Evolutionary conservation across 2,888 invertebrate species (phyloP), one percentile per base, ranked within the genome.

Genomic region (Apodemia zela): DNA sequence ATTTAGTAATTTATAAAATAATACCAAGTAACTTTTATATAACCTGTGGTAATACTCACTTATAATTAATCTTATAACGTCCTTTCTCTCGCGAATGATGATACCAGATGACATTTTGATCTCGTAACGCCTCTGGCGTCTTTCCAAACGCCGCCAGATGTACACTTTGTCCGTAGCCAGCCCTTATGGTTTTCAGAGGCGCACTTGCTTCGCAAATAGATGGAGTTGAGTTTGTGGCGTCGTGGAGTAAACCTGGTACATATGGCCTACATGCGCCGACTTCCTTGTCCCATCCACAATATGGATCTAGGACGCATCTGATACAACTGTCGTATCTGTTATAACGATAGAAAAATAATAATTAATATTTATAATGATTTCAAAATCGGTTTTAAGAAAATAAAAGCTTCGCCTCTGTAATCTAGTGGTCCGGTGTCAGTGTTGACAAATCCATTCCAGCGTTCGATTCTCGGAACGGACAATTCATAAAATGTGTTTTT

Each of bases 211-310:
- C 93, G 70, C 93, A 93, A 66, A 93, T 87, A 3, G 93, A 92
- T 4, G 93, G 92, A 0, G 93, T 93, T 8, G 93, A 92, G 75
- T 93, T 93, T 18, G 93, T 93, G 1, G 94, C 93, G 71, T 94
- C 94, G 76, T 94, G 94, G 18, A 94, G 85, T 10, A 94, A 78
- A 1, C 88, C 92, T 8, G 93, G 92, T n/a, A 87, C 84, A 77
- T 93, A 93, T 0, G 93, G 92, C 61, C 93, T 91, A 76, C 94
- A 94, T 13, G 89, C 85, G 0, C 90, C 92, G 0, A 91, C 87
- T 73, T 94, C 93, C 72, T 93, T 93, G 75, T 94, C 94, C 95
- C 95, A 95, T n/a, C 94, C 94, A 73, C 95, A 95, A 75, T 94
- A 94, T 0, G 95, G 94, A 75, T 95, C 95, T 64, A 93, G 82